phyloP scores from a whole-genome alignment of 2,797 vertebrate species.

The Phaenicophaeus curvirostris region DNA sequence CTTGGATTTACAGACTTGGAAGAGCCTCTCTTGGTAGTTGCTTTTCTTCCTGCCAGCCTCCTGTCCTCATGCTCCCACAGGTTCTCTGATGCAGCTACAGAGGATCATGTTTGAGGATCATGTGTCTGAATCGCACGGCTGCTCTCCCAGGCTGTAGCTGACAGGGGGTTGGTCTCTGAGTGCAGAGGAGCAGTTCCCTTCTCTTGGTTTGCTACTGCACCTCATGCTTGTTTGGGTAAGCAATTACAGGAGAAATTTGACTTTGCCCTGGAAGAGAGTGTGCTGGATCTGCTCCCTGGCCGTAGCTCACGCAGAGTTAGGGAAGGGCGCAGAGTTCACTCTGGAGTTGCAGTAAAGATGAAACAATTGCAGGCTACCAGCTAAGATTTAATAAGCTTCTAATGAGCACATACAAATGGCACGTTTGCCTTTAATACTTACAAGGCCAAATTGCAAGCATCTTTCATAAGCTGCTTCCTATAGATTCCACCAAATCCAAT shows the following conservation, averaged over 20 bases:
- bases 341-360: background rate
- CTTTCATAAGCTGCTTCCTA: background rate
- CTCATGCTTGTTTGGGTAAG: background rate
- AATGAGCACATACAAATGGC: background rate
- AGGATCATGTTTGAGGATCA: background rate
- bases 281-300: background rate
- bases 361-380: background rate
- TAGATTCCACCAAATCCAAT: background rate
- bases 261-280: background rate
- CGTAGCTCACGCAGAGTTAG: background rate
- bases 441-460: background rate
- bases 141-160: background rate
- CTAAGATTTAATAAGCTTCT: background rate
- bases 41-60: background rate
- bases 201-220: background rate
- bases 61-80: background rate
- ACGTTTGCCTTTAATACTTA: background rate
- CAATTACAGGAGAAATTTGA: background rate
- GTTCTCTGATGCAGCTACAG: background rate
- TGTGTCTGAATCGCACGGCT: background rate
- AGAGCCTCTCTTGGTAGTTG: background rate
- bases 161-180: background rate
- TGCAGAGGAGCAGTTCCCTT: background rate
- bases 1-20: background rate
- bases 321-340: background rate